Base-by-base conservation (phyloP, 2,797 vertebrate genomes). In the Phoxinus dragarum region DNA sequence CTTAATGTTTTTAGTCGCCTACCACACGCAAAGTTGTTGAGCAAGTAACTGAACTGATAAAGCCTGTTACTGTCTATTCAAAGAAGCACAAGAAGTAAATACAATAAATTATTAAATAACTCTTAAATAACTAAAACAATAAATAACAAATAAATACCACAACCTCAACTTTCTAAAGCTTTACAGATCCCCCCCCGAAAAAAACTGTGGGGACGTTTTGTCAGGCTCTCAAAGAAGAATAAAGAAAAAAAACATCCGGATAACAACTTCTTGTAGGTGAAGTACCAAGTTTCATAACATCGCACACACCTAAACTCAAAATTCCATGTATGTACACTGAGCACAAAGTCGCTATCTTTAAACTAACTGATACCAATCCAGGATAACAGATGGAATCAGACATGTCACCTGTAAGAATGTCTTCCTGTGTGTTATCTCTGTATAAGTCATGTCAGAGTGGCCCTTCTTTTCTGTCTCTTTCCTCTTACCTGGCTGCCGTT, bases 401-500 rank as follows among this genome's bases (percentile, higher is more conserved):
- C 93, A 89, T 89, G 90, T 87, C 87, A 86, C 38, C 86, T 81
- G 23, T 86, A 88, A 88, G 88, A 87, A 86, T 84, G 82, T 77
- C 49, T 7, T 74, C 69, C 85, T 85, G 88, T 90, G 87, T 83
- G 73, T 90, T 84, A 89, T 91, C 89, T 92, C 86, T 4, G 82
- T 91, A 91, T 87, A 91, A 87, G 88, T 90, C 88, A 88, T 49
- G 68, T 54, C 23, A 81, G 49, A 89, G 87, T 77, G 42, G 85
- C 79, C 89, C 80, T 87, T 91, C 91, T 92, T 91, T 77, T 49
- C 49, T 1, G 23, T 40, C 44, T 77, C 44, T 72, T 68, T 52
- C 88, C 56, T 81, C 84, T 86, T 92, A 89, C 91, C 90, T 90
- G 89, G 36, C 85, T 87, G 88, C 88, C 80, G 93, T 77, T 91